These are phyloP conservation scores for Fissipunctia ypsillon DNA, from an alignment of 2,888 invertebrate species.

Conservation along the genomic window DNA sequence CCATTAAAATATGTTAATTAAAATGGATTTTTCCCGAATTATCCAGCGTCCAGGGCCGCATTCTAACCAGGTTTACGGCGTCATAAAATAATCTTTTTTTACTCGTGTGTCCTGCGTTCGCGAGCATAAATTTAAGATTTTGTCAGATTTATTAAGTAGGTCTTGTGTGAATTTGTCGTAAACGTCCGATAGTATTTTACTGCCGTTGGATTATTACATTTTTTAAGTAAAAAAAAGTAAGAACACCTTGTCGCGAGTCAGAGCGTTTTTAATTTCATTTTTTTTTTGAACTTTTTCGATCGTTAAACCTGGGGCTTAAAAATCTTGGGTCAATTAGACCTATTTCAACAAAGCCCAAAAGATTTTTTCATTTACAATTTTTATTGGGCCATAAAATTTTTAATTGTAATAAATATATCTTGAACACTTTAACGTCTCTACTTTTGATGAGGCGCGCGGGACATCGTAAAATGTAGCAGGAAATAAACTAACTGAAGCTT, in stretches of 20 bases:
- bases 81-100: constrained; percentile 78
- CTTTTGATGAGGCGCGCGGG: constrained; percentile 63
- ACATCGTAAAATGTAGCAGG: constrained; percentile 74
- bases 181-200: constrained; percentile 87
- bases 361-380: constrained; percentile 79
- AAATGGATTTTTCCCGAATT: constrained; percentile 83
- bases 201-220: constrained; percentile 82
- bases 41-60: constrained; percentile 75
- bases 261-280: constrained; percentile 76
- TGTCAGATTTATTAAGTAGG: constrained; percentile 89
- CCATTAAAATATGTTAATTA: constrained; percentile 83
- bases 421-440: constrained; percentile 67
- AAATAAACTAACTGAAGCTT: constrained; percentile 68
- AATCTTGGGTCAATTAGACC: constrained; percentile 82
- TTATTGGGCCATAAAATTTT: constrained; percentile 79
- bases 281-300: constrained; percentile 73
- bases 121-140: constrained; percentile 86
- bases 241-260: constrained; percentile 77
- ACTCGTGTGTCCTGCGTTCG: constrained; percentile 77
- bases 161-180: constrained; percentile 89
- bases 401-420: constrained; percentile 80
- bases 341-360: constrained; percentile 77
- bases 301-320: constrained; percentile 80
- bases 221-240: constrained; percentile 75
- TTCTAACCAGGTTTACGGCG: constrained; percentile 81